Evolutionary conservation across 1,140 invertebrate genomes (phyloP).

Genomic region (Pogonomyrmex californicus): DNA sequence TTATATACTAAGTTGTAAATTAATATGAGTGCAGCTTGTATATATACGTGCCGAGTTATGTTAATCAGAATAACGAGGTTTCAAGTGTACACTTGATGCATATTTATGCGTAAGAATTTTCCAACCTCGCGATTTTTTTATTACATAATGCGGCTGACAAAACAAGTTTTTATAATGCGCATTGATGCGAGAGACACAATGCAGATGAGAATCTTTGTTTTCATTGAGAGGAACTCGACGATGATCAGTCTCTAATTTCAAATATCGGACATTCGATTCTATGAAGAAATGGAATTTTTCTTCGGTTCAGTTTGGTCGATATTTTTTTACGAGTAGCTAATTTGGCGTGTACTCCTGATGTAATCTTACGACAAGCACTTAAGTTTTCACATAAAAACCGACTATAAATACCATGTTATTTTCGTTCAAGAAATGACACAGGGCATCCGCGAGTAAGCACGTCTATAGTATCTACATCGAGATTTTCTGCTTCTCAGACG

Average conservation of each 20-base stretch:
- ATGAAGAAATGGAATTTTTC: background rate
- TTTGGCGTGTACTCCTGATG: slow-evolving; percentile 73
- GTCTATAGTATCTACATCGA: slow-evolving; percentile 30
- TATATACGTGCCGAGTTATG: slow-evolving; percentile 12
- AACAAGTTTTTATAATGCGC: background rate
- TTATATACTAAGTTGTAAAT: slow-evolving; percentile 5
- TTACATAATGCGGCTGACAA: slow-evolving; percentile 16
- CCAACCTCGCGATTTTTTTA: slow-evolving; percentile 17
- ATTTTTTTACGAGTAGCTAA: slow-evolving; percentile 13
- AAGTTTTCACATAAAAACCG: slow-evolving; percentile 78
- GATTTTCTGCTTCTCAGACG: slow-evolving; percentile 48
- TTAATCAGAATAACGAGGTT: slow-evolving; percentile 29
- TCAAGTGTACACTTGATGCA: background rate
- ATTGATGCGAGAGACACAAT: background rate
- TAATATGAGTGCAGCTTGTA: background rate
- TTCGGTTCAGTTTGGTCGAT: background rate
- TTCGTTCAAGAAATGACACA: slow-evolving; percentile 75
- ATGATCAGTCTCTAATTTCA: background rate
- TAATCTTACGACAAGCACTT: slow-evolving; percentile 80
- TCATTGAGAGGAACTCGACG: background rate
- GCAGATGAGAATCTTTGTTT: background rate
- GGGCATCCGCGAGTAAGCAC: slow-evolving; percentile 57
- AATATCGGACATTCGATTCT: background rate
- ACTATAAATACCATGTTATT: slow-evolving; percentile 81
- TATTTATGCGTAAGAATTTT: slow-evolving; percentile 29